Percentiles rank a stretch among this genome's conserved stretches.
phyloP scores from a whole-genome alignment of 2,113 vertebrate species.

The Callopanchax toddi region DNA sequence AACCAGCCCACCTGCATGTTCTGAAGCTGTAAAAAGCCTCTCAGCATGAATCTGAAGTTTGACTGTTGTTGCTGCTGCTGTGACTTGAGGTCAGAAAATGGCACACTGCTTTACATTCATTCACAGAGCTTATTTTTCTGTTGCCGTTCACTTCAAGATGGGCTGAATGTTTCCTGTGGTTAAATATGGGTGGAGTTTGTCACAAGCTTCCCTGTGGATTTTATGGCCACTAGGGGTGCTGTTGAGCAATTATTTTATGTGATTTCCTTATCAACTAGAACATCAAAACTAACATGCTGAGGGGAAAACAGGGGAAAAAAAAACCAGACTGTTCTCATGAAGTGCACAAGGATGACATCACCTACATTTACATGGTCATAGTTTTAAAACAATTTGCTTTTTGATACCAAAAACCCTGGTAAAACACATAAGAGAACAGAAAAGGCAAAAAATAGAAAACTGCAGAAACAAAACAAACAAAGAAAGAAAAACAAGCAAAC shows the following conservation, averaged over 20 bases:
- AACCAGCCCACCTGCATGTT: slow-evolving; percentile 56
- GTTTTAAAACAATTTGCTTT: background rate
- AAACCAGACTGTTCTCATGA: no score
- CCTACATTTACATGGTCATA: slow-evolving; percentile 1
- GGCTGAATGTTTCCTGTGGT: slow-evolving; percentile 8
- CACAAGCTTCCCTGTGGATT: slow-evolving; percentile 10
- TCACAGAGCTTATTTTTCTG: slow-evolving; percentile 56
- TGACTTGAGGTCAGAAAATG: slow-evolving; percentile 76
- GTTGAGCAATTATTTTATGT: background rate
- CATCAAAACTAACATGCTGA: background rate
- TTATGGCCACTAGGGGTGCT: background rate
- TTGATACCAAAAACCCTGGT: background rate
- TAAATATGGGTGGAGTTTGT: slow-evolving; percentile 1
- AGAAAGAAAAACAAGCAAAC: background rate
- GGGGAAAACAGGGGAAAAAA: no score
- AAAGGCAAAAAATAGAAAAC: background rate
- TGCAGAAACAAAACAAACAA: background rate
- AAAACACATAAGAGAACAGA: background rate
- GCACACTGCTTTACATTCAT: slow-evolving; percentile 81
- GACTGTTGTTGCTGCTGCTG: slow-evolving; percentile 61
- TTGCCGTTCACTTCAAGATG: slow-evolving; percentile 8
- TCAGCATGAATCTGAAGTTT: slow-evolving; percentile 63
- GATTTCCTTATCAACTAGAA: background rate
- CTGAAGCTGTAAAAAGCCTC: slow-evolving; percentile 57
- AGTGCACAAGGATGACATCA: background rate